These are phyloP conservation scores for Laticauda laticaudata DNA, from an alignment of 2,113 vertebrate species.

Conservation along the genomic window DNA sequence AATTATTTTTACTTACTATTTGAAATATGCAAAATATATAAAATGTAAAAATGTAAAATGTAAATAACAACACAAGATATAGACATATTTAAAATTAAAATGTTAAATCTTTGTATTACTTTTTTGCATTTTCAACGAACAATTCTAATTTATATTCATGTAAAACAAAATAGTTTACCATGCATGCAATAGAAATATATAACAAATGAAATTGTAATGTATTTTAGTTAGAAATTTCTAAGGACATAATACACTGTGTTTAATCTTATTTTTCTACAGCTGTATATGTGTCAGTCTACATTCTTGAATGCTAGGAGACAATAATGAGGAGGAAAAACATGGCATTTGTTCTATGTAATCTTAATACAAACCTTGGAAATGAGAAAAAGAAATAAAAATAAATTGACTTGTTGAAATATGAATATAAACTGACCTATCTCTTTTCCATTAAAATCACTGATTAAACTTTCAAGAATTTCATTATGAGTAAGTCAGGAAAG, in stretches of 20 bases:
- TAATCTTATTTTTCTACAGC: not conserved
- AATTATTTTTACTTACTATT: not conserved
- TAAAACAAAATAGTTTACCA: not conserved
- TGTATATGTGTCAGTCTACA: not conserved
- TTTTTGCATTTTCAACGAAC: not conserved
- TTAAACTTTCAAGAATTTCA: slow-evolving; percentile 17
- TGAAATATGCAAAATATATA: not conserved
- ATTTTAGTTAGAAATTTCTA: not conserved
- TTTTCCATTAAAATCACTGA: slow-evolving; percentile 33
- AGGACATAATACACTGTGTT: not conserved
- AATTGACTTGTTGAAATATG: slow-evolving; percentile 7
- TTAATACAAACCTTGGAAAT: not conserved
- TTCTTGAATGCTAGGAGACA: not conserved
- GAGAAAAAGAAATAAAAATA: slow-evolving; percentile 10
- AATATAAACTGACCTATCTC: not conserved
- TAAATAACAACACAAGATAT: not conserved
- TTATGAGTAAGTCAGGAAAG: slow-evolving; percentile 28
- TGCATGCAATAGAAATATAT: not conserved
- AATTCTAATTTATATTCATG: not conserved
- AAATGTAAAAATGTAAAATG: not conserved
- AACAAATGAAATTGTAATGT: not conserved
- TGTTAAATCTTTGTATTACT: slow-evolving; percentile 36
- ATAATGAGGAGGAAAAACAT: not conserved
- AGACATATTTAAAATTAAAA: not conserved
- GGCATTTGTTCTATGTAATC: not conserved